Percentiles rank a stretch among this genome's conserved stretches.
These are phyloP conservation scores for Apolygus lucorum DNA, from an alignment of 1,140 invertebrate genomes.

Conservation along the genomic window DNA sequence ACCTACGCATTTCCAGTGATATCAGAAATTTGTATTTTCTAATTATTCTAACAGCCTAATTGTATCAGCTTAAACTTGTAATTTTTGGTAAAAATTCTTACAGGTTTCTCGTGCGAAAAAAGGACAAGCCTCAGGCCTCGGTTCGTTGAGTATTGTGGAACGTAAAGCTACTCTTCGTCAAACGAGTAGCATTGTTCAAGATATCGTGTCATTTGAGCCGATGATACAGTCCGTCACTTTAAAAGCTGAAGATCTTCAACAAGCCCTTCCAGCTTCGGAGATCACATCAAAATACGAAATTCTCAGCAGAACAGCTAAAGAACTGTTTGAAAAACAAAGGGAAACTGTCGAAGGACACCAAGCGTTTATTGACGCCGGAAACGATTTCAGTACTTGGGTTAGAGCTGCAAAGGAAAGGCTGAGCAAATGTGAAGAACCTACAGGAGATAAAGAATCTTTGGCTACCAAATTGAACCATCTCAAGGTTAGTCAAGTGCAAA, in stretches of 20 bases:
- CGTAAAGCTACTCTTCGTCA: constrained; percentile 79
- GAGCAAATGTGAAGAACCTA: constrained; percentile 88
- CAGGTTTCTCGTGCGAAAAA: constrained; percentile 61
- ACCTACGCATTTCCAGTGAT: too few species aligned
- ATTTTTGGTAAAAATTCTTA: too few species aligned
- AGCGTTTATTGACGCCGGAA: constrained; percentile 79
- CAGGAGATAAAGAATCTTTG: constrained; percentile 83
- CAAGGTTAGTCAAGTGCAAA: too few species aligned
- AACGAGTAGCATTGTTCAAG: constrained; percentile 86
- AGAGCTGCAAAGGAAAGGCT: constrained; percentile 77
- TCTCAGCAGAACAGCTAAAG: constrained; percentile 80
- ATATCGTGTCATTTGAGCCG: constrained; percentile 88
- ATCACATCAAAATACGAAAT: constrained; percentile 84
- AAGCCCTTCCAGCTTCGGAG: constrained; percentile 75
- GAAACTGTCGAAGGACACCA: constrained; percentile 83
- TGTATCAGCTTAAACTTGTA: too few species aligned
- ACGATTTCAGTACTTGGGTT: constrained; percentile 87
- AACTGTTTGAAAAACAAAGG: constrained; percentile 73
- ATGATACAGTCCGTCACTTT: constrained; percentile 89
- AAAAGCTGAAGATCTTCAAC: constrained; percentile 80
- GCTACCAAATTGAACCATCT: constrained; percentile 75
- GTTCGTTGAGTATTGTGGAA: constrained; percentile 69
- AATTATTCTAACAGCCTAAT: neutral
- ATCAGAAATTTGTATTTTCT: neutral
- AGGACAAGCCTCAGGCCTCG: constrained; percentile 59